These are phyloP conservation scores for Cliona cf. orientalis DNA, from an alignment of 37 sponge, comb jelly and placozoan species.

Conservation along the genomic window DNA sequence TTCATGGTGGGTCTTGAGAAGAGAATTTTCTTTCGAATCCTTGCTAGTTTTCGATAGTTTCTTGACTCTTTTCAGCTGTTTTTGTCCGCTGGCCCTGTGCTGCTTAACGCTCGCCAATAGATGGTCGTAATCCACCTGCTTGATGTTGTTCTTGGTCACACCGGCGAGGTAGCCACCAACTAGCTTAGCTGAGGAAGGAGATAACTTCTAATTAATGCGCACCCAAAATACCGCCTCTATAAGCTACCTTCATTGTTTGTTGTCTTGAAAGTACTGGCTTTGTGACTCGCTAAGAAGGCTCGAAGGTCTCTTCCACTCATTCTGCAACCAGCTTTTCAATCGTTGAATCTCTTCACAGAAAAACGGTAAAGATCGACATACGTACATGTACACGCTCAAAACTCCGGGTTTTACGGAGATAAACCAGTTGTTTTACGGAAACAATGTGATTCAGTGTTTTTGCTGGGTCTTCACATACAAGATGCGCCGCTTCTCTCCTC, in stretches of 20 bases:
- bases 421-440: too few species aligned
- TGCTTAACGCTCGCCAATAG: slow-evolving; percentile 4
- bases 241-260: slow-evolving; percentile 10
- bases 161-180: background rate
- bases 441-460: too few species aligned
- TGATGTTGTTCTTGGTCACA: background rate
- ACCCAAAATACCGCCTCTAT: background rate
- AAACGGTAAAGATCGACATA: too few species aligned
- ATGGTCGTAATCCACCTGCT: slow-evolving; percentile 46
- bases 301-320: slow-evolving; percentile 74
- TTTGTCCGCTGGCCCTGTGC: slow-evolving; percentile 10
- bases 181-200: too few species aligned
- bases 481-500: too few species aligned
- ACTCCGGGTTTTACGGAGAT: too few species aligned
- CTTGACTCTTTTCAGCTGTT: slow-evolving; percentile 18
- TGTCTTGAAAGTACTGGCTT: slow-evolving; percentile 14
- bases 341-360: too few species aligned
- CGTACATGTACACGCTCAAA: too few species aligned
- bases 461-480: too few species aligned
- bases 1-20: slow-evolving; percentile 63
- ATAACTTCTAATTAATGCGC: background rate
- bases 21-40: slow-evolving; percentile 18
- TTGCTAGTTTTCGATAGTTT: slow-evolving; percentile 28
- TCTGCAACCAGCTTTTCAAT: too few species aligned
- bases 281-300: slow-evolving; percentile 35